Evolutionary conservation across 2,113 vertebrate species (phyloP).

Genomic region (Elgaria multicarinata): DNA sequence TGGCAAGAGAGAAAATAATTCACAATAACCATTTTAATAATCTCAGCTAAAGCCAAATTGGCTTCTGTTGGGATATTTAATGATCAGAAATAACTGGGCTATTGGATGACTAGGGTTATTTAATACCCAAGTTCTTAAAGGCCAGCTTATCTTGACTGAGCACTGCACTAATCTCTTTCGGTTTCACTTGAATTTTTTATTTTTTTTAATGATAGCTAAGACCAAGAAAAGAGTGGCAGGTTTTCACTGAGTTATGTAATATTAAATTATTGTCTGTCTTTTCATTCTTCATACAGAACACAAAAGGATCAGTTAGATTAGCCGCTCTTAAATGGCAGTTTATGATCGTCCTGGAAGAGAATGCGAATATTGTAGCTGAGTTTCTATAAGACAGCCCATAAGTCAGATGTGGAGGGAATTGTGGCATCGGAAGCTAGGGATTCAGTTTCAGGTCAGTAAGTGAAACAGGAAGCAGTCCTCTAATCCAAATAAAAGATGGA

Average conservation of each 20-base stretch:
- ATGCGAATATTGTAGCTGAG: not conserved
- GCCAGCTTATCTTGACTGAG: slow-evolving; percentile 46
- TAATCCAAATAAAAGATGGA: too few species aligned
- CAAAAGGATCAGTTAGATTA: not conserved
- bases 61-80: slow-evolving; percentile 55
- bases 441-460: too few species aligned
- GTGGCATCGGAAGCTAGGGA: not conserved
- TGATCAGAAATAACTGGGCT: slow-evolving; percentile 25
- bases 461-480: too few species aligned
- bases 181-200: slow-evolving; percentile 34
- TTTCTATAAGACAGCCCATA: not conserved
- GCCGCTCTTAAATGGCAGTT: not conserved
- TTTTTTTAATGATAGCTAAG: slow-evolving; percentile 55
- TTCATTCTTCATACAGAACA: not conserved
- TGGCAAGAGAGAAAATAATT: slow-evolving; percentile 27
- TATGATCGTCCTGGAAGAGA: not conserved
- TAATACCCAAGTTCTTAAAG: slow-evolving; percentile 54
- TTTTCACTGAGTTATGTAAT: not conserved
- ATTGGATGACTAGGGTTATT: slow-evolving; percentile 43
- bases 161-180: slow-evolving; percentile 60
- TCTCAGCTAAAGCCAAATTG: slow-evolving; percentile 50
- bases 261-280: slow-evolving; percentile 21
- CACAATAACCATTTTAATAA: slow-evolving; percentile 32
- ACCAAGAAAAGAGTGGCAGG: slow-evolving; percentile 21
- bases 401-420: not conserved